Base-by-base conservation (phyloP, 2,888 invertebrate species). In the Embidobia sp. region DNA sequence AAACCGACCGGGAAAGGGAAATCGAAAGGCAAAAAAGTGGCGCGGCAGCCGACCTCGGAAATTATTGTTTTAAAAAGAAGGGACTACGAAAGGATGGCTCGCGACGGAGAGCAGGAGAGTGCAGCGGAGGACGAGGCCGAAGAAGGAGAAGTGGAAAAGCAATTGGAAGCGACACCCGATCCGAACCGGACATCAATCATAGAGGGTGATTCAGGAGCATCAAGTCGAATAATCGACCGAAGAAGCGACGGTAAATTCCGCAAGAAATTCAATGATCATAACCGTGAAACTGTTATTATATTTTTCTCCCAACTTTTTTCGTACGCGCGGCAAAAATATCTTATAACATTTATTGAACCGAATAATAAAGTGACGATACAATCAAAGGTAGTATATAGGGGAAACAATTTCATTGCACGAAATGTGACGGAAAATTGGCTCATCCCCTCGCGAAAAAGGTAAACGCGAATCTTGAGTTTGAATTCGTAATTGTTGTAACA, bases 61-160 rank as follows among this genome's bases (percentile, higher is more conserved):
- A 82, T 82, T 57, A 79, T 81, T 46, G 78, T 81, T 46, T 53
- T 80, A 49, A 80, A 70, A 66, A 70, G 57, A 48, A 80, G 75
- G 46, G 46, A 57, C 61, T 69, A 37, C 66, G 57, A 55, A n/a
- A n/a, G n/a, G n/a, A n/a, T n/a, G n/a, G 42, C 7, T 11, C 19
- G 29, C 51, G 63, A 18, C 29, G 16, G 26, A 40, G 33, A 16
- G 53, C 67, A 46, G 16, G 35, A 49, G 19, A 55, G 4, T 19
- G 35, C 55, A 66, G 53, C 74, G 44, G 40, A 66, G 48, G 18
- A 44, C 8, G 26, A 72, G 33, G 26, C 27, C 35, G 70, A 16
- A 40, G 59, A 35, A 51, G 55, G 55, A 16, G 33, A 61, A 26
- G 42, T 22, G 44, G 33, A 57, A 40, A 53, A 13, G 33, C 72